Base-by-base conservation (phyloP, 2,113 vertebrate genomes). In the Microtus pennsylvanicus region DNA sequence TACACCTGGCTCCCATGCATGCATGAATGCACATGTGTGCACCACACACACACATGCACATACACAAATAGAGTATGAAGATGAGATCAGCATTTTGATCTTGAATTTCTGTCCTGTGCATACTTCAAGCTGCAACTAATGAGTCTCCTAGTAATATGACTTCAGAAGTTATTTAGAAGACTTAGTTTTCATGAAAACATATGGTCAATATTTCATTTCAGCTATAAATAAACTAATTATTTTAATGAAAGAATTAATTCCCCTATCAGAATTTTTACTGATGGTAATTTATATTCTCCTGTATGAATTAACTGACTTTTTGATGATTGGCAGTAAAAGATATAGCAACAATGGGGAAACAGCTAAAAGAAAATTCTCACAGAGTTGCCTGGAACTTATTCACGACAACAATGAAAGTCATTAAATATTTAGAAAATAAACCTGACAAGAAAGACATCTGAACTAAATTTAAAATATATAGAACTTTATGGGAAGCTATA, bases 161-260 rank as follows among this genome's bases (percentile, higher is more conserved):
- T 80, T 80, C 30, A 80, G 30, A 58, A 10, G 78, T 82, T 58
- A 82, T 55, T 81, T 55, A 55, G 30, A 52, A 80, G 78, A 9
- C 19, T 55, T 80, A 38, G 21, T 58, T 58, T n/a, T 58, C 52
- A 82, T 38, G n/a, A 61, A 33, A 38, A 82, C 26, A 52, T 35
- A 61, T 61, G 38, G 26, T 82, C 35, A 82, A 14, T 81, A 58
- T 81, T 81, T 80, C 33, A 81, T 55, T 81, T 81, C 35, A 33
- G n/a, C 35, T 81, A 55, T 81, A 81, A n/a, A 12, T 81, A 82
- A 82, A 58, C 35, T 61, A 55, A 61, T 55, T 5, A 61, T 82
- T 82, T 81, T 61, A 82, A 61, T 24, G 22, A n/a, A 58, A 82
- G 52, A 82, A 58, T 58, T 82, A 82, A 82, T 82, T 82, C 80